phyloP scores from a whole-genome alignment of 2,797 vertebrate species.

The Nannoperca obscura region DNA sequence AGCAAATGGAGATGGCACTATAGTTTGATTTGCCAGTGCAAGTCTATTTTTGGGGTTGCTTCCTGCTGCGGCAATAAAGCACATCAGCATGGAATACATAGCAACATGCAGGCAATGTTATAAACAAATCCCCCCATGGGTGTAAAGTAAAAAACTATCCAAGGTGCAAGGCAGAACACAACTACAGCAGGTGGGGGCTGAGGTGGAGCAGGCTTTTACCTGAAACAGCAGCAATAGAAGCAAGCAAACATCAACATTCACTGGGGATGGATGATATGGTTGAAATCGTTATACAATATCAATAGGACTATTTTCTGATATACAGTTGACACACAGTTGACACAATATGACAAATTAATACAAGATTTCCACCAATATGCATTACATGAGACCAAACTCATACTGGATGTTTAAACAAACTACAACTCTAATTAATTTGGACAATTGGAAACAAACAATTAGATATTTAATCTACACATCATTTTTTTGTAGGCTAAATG shows the following conservation, averaged over 20 bases:
- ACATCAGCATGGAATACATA: slow-evolving; percentile 49
- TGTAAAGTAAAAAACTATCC: slow-evolving; percentile 26
- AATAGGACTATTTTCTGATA: neutral
- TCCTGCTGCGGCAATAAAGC: slow-evolving; percentile 48
- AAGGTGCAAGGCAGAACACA: neutral
- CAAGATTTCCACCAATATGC: neutral
- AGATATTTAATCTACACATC: too few relatives aligned
- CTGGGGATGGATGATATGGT: neutral
- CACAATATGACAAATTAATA: neutral
- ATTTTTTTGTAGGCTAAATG: neutral
- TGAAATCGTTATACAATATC: neutral
- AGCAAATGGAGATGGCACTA: slow-evolving; percentile 13
- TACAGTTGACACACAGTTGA: neutral
- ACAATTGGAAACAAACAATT: too few relatives aligned
- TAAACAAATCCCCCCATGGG: slow-evolving; percentile 18
- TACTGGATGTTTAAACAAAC: neutral
- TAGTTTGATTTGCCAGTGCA: slow-evolving; percentile 31
- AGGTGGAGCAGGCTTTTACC: slow-evolving; percentile 9
- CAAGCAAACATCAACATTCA: neutral
- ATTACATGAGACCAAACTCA: neutral
- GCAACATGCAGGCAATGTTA: slow-evolving; percentile 27
- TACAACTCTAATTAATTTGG: neutral
- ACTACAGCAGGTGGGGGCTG: slow-evolving; percentile 6
- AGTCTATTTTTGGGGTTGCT: slow-evolving; percentile 35
- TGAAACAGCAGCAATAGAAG: neutral